A percentile compares a stretch with the other conserved stretches of the same genome.
phyloP scores from a whole-genome alignment of 2,797 vertebrate species.

The Podargus strigoides region DNA sequence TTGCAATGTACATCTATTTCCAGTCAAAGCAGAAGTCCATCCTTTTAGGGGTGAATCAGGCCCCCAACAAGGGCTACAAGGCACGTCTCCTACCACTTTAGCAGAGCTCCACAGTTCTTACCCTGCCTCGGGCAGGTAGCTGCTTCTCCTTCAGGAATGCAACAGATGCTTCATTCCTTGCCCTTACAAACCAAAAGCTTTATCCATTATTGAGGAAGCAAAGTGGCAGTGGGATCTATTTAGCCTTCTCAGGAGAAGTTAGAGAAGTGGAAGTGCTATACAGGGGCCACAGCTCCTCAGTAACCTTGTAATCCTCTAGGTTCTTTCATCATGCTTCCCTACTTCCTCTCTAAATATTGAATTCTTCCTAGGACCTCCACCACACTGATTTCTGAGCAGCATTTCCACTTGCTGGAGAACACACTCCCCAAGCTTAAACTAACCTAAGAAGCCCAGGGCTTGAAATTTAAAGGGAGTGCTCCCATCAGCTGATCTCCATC shows the following conservation, averaged over 20 bases:
- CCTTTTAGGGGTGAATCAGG: background rate
- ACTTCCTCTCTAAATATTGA: background rate
- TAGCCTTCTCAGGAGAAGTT: background rate
- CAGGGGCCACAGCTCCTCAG: background rate
- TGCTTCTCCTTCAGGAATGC: background rate
- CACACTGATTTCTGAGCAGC: background rate
- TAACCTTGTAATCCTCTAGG: background rate
- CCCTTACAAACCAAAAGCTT: background rate
- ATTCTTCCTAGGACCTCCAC: background rate
- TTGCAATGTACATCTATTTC: background rate
- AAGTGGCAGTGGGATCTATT: background rate
- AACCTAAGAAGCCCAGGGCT: background rate
- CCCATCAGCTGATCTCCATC: background rate
- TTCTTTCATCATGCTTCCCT: background rate
- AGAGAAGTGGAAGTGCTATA: background rate
- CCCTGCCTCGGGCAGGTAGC: background rate
- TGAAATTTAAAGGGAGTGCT: background rate
- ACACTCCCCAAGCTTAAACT: accelerated
- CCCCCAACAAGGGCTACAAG: background rate
- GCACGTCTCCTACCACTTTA: background rate
- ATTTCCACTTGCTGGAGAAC: background rate
- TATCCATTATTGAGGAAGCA: background rate
- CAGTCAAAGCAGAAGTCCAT: background rate
- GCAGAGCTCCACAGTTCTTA: background rate
- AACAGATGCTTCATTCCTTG: background rate